Evolutionary conservation across 1,140 invertebrate species (phyloP), one percentile per base, ranked within the genome.

Genomic region (Pygmarrhopalites habei): DNA sequence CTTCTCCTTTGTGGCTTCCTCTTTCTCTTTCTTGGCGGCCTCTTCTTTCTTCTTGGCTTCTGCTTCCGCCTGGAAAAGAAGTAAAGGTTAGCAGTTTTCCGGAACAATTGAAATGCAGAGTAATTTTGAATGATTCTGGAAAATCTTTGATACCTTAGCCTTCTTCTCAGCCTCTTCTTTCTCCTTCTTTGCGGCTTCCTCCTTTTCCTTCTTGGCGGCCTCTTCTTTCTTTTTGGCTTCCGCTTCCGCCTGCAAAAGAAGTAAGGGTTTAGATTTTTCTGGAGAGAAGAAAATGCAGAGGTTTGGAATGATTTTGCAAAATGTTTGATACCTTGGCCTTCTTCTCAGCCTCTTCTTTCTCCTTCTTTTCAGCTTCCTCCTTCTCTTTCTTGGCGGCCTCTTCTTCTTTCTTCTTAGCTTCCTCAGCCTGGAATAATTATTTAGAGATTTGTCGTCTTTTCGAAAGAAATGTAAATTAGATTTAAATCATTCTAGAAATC

Each of bases 331-430:
- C 23, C 29, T 29, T 58, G n/a, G 14, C 44, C n/a, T 26, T 12
- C 70, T 65, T 46, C 14, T 67, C 71, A 61, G 61, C 58, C 51
- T 68, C 72, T 39, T 72, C 23, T 43, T 66, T 64, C 39, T 25
- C 26, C 14, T 53, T 58, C 21, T 23, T 30, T 5, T 52, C 49
- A 12, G 15, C 49, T 19, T 14, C 21, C 25, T 52, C 28, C n/a
- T 52, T 52, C 5, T 25, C 28, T 52, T 52, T 2, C 28, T 52
- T 29, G 4, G 14, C 49, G 4, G 14, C 25, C 25, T 52, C 25
- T 52, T 52, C 49, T 12, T 12, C 46, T 49, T 49, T 49, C 46
- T 19, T 49, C 46, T 49, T 23, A 12, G 46, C 7, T 49, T 49
- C 39, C 39, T 41, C 39, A 17, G 10, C 35, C 17, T 39, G 10